Evolutionary conservation across 2,888 invertebrate species (phyloP).

Genomic region (Teinopalpus imperialis): DNA sequence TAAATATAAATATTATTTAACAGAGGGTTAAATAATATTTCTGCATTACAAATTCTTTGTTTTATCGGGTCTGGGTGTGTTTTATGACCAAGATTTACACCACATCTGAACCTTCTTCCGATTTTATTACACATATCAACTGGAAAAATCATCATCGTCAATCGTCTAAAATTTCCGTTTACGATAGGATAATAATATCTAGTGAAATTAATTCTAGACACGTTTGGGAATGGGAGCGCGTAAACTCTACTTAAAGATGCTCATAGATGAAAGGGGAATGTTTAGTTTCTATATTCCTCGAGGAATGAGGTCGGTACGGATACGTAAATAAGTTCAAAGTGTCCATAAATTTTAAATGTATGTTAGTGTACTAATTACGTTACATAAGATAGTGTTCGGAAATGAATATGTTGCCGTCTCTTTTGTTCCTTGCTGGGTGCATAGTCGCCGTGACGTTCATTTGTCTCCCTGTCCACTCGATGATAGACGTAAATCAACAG

Average conservation of each 20-base stretch:
- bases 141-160: too few species aligned
- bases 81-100: too few species aligned
- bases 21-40: too few species aligned
- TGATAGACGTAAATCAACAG: conserved; percentile 49
- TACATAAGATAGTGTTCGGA: conserved; percentile 32
- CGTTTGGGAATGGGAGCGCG: neutral
- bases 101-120: too few species aligned
- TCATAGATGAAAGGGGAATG: neutral
- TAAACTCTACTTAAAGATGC: neutral
- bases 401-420: conserved; percentile 43
- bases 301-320: conserved; percentile 5
- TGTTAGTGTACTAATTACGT: conserved; percentile 21
- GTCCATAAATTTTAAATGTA: conserved; percentile 11
- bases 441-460: conserved; percentile 43
- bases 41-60: too few species aligned
- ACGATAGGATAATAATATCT: too few species aligned
- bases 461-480: conserved; percentile 43
- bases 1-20: too few species aligned
- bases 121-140: too few species aligned
- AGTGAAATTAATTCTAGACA: neutral
- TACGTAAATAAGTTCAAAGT: conserved; percentile 12
- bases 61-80: too few species aligned
- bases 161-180: too few species aligned
- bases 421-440: conserved; percentile 38
- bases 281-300: conserved; percentile 3